Evolutionary conservation across 2,888 invertebrate species (phyloP).

Genomic region (Macaria notata): DNA sequence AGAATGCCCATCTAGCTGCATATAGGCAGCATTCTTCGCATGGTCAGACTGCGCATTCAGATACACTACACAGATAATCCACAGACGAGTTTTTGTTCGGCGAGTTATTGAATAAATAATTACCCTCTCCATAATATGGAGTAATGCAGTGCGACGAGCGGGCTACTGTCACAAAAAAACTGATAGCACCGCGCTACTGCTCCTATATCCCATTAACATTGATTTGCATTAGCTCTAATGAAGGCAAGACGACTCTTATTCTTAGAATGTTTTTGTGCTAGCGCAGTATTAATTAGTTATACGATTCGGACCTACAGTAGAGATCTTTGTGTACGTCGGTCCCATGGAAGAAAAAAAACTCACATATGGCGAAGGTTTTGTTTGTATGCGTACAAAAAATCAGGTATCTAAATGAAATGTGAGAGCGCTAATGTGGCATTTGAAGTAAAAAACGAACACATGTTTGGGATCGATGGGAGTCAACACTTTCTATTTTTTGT

Average conservation of each 20-base stretch:
- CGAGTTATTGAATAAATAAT: slow-evolving; percentile 8
- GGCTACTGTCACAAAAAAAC: too few relatives aligned
- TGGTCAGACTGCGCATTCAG: background rate
- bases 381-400: slow-evolving; percentile 47
- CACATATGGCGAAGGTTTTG: slow-evolving; percentile 45
- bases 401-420: slow-evolving; percentile 54
- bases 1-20: background rate
- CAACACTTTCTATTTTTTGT: slow-evolving; percentile 22
- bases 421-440: slow-evolving; percentile 43
- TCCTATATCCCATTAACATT: background rate
- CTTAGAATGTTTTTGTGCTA: slow-evolving; percentile 30
- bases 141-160: slow-evolving; percentile 3
- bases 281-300: slow-evolving; percentile 39
- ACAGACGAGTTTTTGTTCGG: slow-evolving; percentile 2
- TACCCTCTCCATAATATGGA: slow-evolving; percentile 27
- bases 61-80: slow-evolving; percentile 1
- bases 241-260: slow-evolving; percentile 36
- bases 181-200: background rate
- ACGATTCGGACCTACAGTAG: slow-evolving; percentile 20
- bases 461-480: slow-evolving; percentile 31
- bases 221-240: slow-evolving; percentile 33
- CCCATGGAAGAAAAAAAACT: slow-evolving; percentile 30
- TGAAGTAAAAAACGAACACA: slow-evolving; percentile 37
- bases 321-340: slow-evolving; percentile 11
- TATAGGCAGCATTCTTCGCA: background rate